Percentiles rank a stretch among this genome's conserved stretches.
Conservation (phyloP, 2,888 invertebrate species). For the Brachyopa scutellaris region DNA sequence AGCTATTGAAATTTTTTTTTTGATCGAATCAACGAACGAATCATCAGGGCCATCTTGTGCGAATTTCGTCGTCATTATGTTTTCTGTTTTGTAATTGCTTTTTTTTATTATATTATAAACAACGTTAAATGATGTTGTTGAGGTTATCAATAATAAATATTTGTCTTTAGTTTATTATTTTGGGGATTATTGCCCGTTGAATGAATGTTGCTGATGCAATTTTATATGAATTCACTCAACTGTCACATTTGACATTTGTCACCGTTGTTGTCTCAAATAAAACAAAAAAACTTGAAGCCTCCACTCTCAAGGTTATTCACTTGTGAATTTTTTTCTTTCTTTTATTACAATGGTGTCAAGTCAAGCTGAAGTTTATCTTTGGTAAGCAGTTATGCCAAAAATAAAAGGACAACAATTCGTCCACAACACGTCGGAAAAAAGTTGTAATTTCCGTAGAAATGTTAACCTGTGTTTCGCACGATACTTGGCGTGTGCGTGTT, state of each 20-base stretch:
- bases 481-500: constrained; percentile 24
- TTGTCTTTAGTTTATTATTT: neutral
- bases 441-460: constrained; percentile 13
- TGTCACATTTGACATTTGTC: constrained; percentile 17
- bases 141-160: neutral
- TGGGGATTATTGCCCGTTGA: constrained; percentile 17
- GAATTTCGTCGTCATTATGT: neutral
- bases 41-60: constrained; percentile 7
- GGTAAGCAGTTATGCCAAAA: too few relatives aligned
- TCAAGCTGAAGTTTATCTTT: too few relatives aligned
- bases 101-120: constrained; percentile 13
- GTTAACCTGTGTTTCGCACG: constrained; percentile 18
- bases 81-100: neutral
- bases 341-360: too few relatives aligned
- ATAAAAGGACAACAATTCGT: too few relatives aligned
- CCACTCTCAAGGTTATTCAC: too few relatives aligned
- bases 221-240: constrained; percentile 1
- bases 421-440: too few relatives aligned
- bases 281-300: too few relatives aligned
- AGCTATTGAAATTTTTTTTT: constrained; percentile 17
- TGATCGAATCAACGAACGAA: neutral
- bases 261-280: too few relatives aligned
- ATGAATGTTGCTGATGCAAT: constrained; percentile 11
- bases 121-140: constrained; percentile 9
- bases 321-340: too few relatives aligned